Base-by-base conservation (phyloP, 2,113 vertebrate genomes). In the Muntiacus muntjak region DNA sequence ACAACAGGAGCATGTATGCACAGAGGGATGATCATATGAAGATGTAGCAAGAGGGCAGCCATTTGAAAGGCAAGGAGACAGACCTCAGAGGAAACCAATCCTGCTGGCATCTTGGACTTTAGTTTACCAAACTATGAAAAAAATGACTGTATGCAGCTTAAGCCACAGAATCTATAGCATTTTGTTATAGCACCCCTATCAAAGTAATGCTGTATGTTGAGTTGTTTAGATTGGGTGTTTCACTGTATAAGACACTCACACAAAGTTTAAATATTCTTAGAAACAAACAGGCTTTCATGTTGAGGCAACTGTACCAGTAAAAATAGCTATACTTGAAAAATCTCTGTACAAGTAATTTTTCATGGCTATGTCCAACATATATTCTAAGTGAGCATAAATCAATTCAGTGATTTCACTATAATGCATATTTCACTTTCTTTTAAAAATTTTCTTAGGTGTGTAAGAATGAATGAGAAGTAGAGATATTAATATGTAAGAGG, bases 401-500 rank as follows among this genome's bases (percentile, higher is more conserved):
- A 67, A 4, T 94, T 60, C 13, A 93, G 17, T 45, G 15, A 16
- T 58, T 45, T 96, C 12, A 88, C 58, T 52, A n/a, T 52, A 45
- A 43, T 14, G 5, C 1, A 78, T 0, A 1, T 23, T 64, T 91
- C 26, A 74, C 1, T 50, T 60, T 82, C 2, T 60, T 78, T 96
- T 91, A 60, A 19, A 36, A 81, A 8, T 64, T 89, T 91, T 78
- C 28, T 87, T 5, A 89, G 15, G 87, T 17, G 9, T 25, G 12
- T 52, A 95, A 85, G 47, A 94, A 82, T 83, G 1, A 96, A 82
- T 83, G 1, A 96, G 64, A 86, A 54, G 15, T 40, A 7, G 26
- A 71, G 15, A 60, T 52, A 55, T 16, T 55, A 47, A 50, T 58
- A 85, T 57, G 57, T 64, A 45, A 62, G 17, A 86, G 6, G 2